Percentiles rank a stretch among this genome's conserved stretches.
phyloP scores from a whole-genome alignment of 2,888 invertebrate genomes.

The Chymomyza caudatula region DNA sequence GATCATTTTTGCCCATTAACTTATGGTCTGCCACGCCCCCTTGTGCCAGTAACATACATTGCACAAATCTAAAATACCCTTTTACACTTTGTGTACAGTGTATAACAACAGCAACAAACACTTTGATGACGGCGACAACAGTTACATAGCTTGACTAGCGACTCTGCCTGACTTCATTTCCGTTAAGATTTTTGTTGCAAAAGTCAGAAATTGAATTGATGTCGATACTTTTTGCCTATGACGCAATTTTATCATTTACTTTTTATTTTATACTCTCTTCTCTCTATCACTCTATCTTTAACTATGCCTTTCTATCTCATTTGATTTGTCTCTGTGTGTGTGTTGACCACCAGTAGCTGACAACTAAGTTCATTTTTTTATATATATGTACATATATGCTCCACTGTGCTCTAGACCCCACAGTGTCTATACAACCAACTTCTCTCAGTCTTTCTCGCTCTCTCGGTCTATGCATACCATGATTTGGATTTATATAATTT shows the following conservation, averaged over 20 bases:
- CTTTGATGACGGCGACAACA: slow-evolving; percentile 23
- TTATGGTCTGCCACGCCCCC: too few relatives aligned
- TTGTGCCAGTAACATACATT: too few relatives aligned
- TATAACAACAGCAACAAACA: slow-evolving; percentile 21
- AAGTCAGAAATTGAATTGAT: slow-evolving; percentile 69
- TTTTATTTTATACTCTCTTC: slow-evolving; percentile 41
- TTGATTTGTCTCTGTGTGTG: slow-evolving; percentile 7
- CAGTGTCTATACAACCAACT: not conserved
- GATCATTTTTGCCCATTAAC: too few relatives aligned
- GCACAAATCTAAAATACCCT: too few relatives aligned
- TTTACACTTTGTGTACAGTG: too few relatives aligned
- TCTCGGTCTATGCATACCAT: slow-evolving; percentile 29
- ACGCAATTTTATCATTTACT: slow-evolving; percentile 55
- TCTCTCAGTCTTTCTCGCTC: not conserved
- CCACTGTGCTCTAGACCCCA: slow-evolving; percentile 24
- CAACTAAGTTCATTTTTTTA: not conserved
- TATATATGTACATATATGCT: slow-evolving; percentile 43
- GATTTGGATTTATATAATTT: slow-evolving; percentile 13
- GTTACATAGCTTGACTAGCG: slow-evolving; percentile 33
- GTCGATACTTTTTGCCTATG: slow-evolving; percentile 77
- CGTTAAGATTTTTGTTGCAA: slow-evolving; percentile 75
- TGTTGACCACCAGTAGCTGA: not conserved
- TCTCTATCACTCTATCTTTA: slow-evolving; percentile 37
- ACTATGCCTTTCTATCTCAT: slow-evolving; percentile 13
- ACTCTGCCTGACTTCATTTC: slow-evolving; percentile 74